These are phyloP conservation scores for Chaenodraco wilsoni DNA, from an alignment of 2,797 vertebrate genomes.

Conservation along the genomic window DNA sequence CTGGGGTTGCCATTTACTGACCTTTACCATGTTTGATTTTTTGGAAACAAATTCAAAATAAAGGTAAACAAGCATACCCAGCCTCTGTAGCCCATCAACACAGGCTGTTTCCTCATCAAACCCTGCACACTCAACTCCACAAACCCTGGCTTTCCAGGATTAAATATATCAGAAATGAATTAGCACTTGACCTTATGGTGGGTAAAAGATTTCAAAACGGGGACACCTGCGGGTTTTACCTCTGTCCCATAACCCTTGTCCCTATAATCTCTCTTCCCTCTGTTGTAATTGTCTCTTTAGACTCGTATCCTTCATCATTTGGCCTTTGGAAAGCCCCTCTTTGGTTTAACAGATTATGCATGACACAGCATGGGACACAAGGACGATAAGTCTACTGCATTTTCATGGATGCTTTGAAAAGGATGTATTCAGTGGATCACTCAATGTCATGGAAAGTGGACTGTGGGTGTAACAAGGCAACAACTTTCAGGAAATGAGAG, in stretches of 20 bases:
- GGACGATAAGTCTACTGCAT: conserved; percentile 32
- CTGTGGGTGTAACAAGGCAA: conserved; percentile 27
- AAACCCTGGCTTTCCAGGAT: conserved; percentile 24
- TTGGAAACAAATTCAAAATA: conserved; percentile 28
- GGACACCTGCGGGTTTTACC: conserved; percentile 57
- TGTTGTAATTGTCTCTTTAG: conserved; percentile 43
- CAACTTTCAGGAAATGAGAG: conserved; percentile 35
- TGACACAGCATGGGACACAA: conserved; percentile 38
- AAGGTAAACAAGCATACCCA: neutral
- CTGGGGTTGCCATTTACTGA: conserved; percentile 22
- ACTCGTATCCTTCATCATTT: conserved; percentile 42
- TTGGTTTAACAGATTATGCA: conserved; percentile 65
- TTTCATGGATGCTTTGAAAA: conserved; percentile 9
- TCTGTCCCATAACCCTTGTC: conserved; percentile 57
- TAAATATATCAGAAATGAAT: conserved; percentile 51
- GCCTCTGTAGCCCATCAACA: neutral
- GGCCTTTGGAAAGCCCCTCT: conserved; percentile 61
- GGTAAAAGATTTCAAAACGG: conserved; percentile 50
- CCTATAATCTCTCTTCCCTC: conserved; percentile 47
- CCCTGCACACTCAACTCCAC: conserved; percentile 9
- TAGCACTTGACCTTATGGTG: conserved; percentile 52
- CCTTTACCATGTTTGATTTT: conserved; percentile 36
- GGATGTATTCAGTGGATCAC: conserved; percentile 39
- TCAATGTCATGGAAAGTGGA: conserved; percentile 42
- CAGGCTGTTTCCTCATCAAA: neutral